A percentile compares a stretch with the other conserved stretches of the same genome.
phyloP scores from a whole-genome alignment of 2,888 invertebrate genomes.

The Ormyrus rosae region DNA sequence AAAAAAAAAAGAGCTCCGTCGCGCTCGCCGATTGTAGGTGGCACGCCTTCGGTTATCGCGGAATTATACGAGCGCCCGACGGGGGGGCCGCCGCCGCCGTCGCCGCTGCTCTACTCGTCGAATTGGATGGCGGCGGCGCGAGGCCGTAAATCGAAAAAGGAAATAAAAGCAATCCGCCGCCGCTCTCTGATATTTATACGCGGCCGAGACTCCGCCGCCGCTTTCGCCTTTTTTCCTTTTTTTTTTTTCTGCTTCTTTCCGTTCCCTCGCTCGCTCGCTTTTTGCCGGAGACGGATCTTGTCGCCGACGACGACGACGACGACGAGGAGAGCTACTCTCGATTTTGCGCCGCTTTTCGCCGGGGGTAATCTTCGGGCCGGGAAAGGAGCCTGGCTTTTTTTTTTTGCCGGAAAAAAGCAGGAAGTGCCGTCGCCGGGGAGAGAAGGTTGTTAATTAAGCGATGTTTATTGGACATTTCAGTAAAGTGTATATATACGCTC shows the following conservation, averaged over 20 bases:
- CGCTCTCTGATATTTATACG: slow-evolving; percentile 61
- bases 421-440: too few species aligned
- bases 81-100: not conserved
- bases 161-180: slow-evolving; percentile 60
- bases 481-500: too few species aligned
- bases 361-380: too few species aligned
- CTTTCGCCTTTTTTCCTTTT: slow-evolving; percentile 5
- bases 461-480: too few species aligned
- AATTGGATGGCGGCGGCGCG: not conserved
- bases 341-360: too few species aligned
- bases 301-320: not conserved
- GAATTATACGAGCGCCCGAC: slow-evolving; percentile 18
- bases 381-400: too few species aligned
- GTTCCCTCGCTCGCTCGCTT: not conserved
- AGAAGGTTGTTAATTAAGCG: too few species aligned
- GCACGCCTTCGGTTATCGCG: slow-evolving; percentile 45
- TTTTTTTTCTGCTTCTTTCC: not conserved
- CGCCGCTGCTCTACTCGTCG: not conserved
- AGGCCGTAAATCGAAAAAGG: slow-evolving; percentile 65
- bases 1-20: too few species aligned
- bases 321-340: too few species aligned
- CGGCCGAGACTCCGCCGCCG: slow-evolving; percentile 34
- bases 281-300: too few species aligned
- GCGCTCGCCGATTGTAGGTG: not conserved
- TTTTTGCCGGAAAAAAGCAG: too few species aligned